Base-by-base conservation (phyloP, 2,888 invertebrate genomes). In the Resseliella maxima region DNA sequence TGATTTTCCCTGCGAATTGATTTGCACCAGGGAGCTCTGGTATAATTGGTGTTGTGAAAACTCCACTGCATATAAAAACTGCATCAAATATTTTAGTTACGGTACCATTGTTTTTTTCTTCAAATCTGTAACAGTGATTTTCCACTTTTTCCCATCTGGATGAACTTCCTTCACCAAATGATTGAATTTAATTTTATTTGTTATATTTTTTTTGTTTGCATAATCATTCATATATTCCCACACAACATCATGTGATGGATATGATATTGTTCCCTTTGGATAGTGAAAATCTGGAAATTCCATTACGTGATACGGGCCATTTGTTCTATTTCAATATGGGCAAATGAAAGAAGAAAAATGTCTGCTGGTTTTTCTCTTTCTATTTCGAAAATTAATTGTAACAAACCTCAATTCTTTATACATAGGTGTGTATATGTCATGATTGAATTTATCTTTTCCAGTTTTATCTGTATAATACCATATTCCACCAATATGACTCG, bases 361-460 rank as follows among this genome's bases (percentile, higher is more conserved):
- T n/a, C n/a, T n/a, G n/a, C n/a, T n/a, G n/a, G n/a, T n/a, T n/a
- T n/a, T n/a, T n/a, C n/a, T n/a, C n/a, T n/a, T n/a, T n/a, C n/a
- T n/a, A n/a, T n/a, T n/a, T n/a, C n/a, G n/a, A n/a, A n/a, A n/a
- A n/a, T n/a, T n/a, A n/a, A n/a, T n/a, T n/a, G n/a, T n/a, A n/a
- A n/a, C n/a, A n/a, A n/a, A n/a, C 98, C 95, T 95, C 86, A 98
- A 92, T 89, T 95, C 95, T 89, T 95, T 94, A 89, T 98, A 98
- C 97, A 98, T 97, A 91, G 97, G 96, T 85, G 97, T 96, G 90
- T 97, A 97, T 46, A 97, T 94, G 0, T 96, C 95, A 86, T 95
- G 92, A 0, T 96, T 96, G 89, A 94, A 94, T 89, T 94, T 92
- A 89, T 97, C 95, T n/a, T 92, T 93, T 1, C 95, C 96, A 36